phyloP scores from a whole-genome alignment of 2,888 invertebrate species.

The Hirtodrosophila trivittata region DNA sequence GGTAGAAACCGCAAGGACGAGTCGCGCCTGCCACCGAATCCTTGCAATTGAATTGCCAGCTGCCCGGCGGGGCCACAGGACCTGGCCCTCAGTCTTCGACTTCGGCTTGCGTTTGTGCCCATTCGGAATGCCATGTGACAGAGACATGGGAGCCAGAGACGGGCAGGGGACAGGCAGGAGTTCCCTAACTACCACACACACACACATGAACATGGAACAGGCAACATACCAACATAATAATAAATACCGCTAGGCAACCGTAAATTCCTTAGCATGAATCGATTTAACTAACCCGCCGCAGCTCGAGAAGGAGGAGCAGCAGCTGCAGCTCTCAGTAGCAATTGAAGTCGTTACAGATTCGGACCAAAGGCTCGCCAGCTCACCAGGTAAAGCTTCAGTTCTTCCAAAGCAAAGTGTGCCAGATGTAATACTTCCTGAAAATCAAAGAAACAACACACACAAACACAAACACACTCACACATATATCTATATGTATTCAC shows the following conservation, averaged over 20 bases:
- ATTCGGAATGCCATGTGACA: constrained; percentile 57
- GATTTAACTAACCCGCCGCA: constrained; percentile 68
- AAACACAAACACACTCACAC: constrained; percentile 6
- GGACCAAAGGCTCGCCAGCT: constrained; percentile 35
- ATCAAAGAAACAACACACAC: not conserved
- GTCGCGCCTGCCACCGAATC: constrained; percentile 56
- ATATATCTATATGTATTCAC: constrained; percentile 1
- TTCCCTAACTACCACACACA: constrained; percentile 36
- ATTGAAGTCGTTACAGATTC: constrained; percentile 56
- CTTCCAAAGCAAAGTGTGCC: constrained; percentile 49
- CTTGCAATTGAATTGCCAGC: constrained; percentile 35
- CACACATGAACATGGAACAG: constrained; percentile 2
- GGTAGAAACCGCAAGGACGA: constrained; percentile 62
- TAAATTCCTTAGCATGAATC: constrained; percentile 75
- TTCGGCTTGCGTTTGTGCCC: constrained; percentile 48
- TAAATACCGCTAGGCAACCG: constrained; percentile 79
- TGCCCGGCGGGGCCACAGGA: constrained; percentile 12
- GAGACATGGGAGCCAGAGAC: constrained; percentile 23
- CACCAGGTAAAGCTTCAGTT: too few relatives aligned
- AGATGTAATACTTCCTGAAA: constrained; percentile 26
- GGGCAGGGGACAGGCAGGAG: not conserved
- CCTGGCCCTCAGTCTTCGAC: not conserved
- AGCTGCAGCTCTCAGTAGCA: constrained; percentile 34
- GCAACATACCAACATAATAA: constrained; percentile 66
- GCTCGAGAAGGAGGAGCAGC: constrained; percentile 24